phyloP scores from a whole-genome alignment of 30 jellyfish, hydroid and myxozoan genomes.

The Cassiopea andromeda region DNA sequence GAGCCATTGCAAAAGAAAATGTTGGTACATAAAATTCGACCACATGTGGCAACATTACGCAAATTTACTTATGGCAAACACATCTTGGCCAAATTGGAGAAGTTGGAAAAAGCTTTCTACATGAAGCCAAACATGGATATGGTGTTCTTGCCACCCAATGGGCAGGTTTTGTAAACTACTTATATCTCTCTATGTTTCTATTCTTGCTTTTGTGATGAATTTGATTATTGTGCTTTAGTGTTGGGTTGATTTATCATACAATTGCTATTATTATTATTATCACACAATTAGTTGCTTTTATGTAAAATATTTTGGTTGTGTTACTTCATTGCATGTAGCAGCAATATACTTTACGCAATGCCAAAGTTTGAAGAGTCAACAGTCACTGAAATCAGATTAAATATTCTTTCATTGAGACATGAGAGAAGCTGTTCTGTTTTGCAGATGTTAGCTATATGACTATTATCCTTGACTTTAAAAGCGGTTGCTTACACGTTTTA shows the following conservation, averaged over 20 bases:
- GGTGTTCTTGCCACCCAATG: slow-evolving; percentile 89
- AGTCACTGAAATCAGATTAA: too few species aligned
- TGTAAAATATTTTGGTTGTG: slow-evolving; percentile 1
- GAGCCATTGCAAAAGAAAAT: slow-evolving; percentile 91
- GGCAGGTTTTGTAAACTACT: slow-evolving; percentile 60
- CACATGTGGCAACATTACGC: slow-evolving; percentile 94
- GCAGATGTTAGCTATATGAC: too few species aligned
- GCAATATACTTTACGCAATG: too few species aligned
- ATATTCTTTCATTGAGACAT: too few species aligned
- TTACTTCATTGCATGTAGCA: neutral
- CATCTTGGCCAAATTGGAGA: slow-evolving; percentile 95
- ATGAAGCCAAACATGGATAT: slow-evolving; percentile 93
- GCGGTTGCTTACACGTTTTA: too few species aligned
- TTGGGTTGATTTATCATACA: slow-evolving; percentile 23
- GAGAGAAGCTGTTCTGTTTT: too few species aligned
- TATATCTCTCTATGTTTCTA: neutral
- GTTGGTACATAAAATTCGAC: slow-evolving; percentile 86
- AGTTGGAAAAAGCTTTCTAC: slow-evolving; percentile 83
- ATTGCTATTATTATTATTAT: neutral
- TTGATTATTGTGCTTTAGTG: neutral
- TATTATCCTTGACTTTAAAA: too few species aligned
- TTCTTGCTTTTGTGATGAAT: neutral
- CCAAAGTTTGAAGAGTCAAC: too few species aligned
- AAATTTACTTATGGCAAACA: slow-evolving; percentile 98
- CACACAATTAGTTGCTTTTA: neutral